phyloP scores from a whole-genome alignment of 2,888 invertebrate species.

The Hipparchia sbordonii region DNA sequence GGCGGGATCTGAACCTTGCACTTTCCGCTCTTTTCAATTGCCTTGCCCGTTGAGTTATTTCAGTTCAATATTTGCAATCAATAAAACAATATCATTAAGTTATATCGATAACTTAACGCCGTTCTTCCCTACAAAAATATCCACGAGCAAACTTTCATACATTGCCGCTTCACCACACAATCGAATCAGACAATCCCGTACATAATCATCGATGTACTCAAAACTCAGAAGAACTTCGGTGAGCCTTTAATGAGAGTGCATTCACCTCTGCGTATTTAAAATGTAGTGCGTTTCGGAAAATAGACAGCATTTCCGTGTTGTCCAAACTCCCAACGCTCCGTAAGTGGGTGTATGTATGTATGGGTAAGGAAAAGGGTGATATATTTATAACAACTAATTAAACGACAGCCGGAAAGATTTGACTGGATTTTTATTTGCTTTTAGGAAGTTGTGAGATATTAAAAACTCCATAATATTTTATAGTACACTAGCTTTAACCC shows the following conservation, averaged over 20 bases:
- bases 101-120: conserved; percentile 32
- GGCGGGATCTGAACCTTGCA: no score
- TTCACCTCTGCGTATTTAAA: conserved; percentile 66
- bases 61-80: neutral
- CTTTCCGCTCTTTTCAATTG: no score
- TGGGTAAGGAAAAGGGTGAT: conserved; percentile 35
- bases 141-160: conserved; percentile 56
- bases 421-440: neutral
- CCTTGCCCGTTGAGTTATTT: neutral
- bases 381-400: conserved; percentile 38
- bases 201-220: conserved; percentile 51
- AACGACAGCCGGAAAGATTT: conserved; percentile 15
- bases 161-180: conserved; percentile 44
- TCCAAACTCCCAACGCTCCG: conserved; percentile 40
- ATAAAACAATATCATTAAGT: neutral
- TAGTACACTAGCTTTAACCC: no score
- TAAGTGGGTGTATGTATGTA: neutral
- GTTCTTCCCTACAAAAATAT: conserved; percentile 50
- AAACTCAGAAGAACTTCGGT: conserved; percentile 60
- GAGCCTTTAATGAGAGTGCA: conserved; percentile 79
- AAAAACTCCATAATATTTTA: no score
- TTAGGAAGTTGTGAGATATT: neutral
- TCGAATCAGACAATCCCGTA: conserved; percentile 6
- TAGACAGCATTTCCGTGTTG: conserved; percentile 73
- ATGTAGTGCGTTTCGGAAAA: conserved; percentile 70